Evolutionary conservation across 2,888 invertebrate genomes (phyloP).

Genomic region (Dryobota labecula): DNA sequence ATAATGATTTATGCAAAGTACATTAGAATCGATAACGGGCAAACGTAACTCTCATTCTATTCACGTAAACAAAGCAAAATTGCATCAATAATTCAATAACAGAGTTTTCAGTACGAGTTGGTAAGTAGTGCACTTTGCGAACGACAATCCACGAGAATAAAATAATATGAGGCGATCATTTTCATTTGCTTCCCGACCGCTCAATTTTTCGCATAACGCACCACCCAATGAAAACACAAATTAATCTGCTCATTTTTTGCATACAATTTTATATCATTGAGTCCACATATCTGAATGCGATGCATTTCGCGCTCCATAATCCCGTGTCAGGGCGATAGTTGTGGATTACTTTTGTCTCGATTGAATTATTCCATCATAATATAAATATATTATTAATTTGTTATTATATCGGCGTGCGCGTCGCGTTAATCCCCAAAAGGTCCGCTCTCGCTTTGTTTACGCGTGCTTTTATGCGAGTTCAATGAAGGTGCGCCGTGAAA

Average conservation of each 20-base stretch:
- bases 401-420: conserved; percentile 66
- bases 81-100: conserved; percentile 61
- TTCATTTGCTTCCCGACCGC: conserved; percentile 85
- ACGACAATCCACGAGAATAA: conserved; percentile 82
- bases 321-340: conserved; percentile 85
- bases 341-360: conserved; percentile 85
- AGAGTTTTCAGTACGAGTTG: conserved; percentile 53
- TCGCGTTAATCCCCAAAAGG: conserved; percentile 76
- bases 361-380: conserved; percentile 84
- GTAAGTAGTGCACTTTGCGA: conserved; percentile 75
- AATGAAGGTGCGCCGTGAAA: conserved; percentile 79
- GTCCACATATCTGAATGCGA: conserved; percentile 85
- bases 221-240: conserved; percentile 89
- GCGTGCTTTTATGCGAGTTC: conserved; percentile 71
- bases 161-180: conserved; percentile 86
- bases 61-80: conserved; percentile 61
- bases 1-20: conserved; percentile 65
- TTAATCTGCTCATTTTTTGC: conserved; percentile 90
- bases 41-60: conserved; percentile 52
- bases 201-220: conserved; percentile 90
- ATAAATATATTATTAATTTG: conserved; percentile 77
- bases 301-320: conserved; percentile 83
- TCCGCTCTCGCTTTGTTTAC: conserved; percentile 75
- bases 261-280: conserved; percentile 89
- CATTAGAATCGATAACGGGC: conserved; percentile 53